Percentiles rank a stretch among this genome's conserved stretches.
Evolutionary conservation across 2,888 invertebrate species (phyloP).

Genomic region (Cabera pusaria): DNA sequence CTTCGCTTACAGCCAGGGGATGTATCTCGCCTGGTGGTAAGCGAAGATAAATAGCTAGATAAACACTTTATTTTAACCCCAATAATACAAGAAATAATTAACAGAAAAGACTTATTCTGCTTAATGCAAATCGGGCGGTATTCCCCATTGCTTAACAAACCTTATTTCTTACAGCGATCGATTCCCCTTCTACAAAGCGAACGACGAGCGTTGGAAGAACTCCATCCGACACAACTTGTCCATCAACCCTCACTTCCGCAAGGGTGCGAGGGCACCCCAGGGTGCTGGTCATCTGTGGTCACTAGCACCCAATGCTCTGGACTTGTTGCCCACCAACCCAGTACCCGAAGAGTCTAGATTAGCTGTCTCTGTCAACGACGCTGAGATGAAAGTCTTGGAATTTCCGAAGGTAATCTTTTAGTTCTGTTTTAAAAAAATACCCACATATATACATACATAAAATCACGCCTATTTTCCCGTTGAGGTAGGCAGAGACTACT

Average conservation of each 20-base stretch:
- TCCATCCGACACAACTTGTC: slow-evolving; percentile 95
- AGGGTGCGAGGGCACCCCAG: slow-evolving; percentile 92
- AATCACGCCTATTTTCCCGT: too few relatives aligned
- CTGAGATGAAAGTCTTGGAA: slow-evolving; percentile 52
- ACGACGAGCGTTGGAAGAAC: slow-evolving; percentile 97
- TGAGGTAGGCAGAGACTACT: too few relatives aligned
- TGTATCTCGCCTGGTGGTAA: too few relatives aligned
- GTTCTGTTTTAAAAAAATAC: too few relatives aligned
- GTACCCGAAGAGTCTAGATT: slow-evolving; percentile 45
- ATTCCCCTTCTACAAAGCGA: slow-evolving; percentile 94
- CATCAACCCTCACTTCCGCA: slow-evolving; percentile 95
- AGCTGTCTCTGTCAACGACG: slow-evolving; percentile 34
- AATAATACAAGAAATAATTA: too few relatives aligned
- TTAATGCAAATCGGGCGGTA: too few relatives aligned
- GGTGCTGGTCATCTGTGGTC: slow-evolving; percentile 96
- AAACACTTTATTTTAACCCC: too few relatives aligned
- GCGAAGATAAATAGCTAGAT: too few relatives aligned
- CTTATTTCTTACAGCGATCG: slow-evolving; percentile 91
- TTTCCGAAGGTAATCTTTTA: slow-evolving; percentile 62
- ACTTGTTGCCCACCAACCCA: slow-evolving; percentile 59
- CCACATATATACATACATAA: too few relatives aligned
- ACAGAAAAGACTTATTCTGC: too few relatives aligned
- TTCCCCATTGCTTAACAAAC: too few relatives aligned
- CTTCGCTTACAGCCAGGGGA: too few relatives aligned
- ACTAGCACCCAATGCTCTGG: slow-evolving; percentile 85